phyloP scores from a whole-genome alignment of 1,140 invertebrate genomes.

The Zaprionus gabonicus region DNA sequence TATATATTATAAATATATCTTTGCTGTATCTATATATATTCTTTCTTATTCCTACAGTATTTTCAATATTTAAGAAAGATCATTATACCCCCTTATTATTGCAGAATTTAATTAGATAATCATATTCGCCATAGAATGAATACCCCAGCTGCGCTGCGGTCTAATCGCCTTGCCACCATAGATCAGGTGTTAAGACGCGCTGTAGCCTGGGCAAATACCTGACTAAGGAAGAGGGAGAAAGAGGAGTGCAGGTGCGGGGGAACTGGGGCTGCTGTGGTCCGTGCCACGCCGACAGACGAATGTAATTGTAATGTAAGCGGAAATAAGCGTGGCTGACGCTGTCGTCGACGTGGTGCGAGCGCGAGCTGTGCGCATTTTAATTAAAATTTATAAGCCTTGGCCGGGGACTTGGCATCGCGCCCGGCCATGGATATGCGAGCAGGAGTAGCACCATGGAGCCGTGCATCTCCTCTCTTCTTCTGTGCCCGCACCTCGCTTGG shows the following conservation, averaged over 20 bases:
- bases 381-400: constrained; percentile 82
- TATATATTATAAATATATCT: no score
- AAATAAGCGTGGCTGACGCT: constrained; percentile 68
- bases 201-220: constrained; percentile 19
- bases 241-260: neutral
- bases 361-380: constrained; percentile 67
- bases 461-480: neutral
- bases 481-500: constrained; percentile 42
- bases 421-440: constrained; percentile 27
- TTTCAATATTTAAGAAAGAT: no score
- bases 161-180: constrained; percentile 21
- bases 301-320: constrained; percentile 83
- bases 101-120: neutral
- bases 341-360: constrained; percentile 49
- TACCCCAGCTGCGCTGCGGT: neutral
- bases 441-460: neutral
- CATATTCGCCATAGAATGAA: neutral
- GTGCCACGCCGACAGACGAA: constrained; percentile 29
- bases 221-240: neutral
- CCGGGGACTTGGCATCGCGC: constrained; percentile 68
- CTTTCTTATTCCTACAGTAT: no score
- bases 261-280: neutral
- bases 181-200: constrained; percentile 48
- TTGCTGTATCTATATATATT: no score
- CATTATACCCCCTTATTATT: neutral